Evolutionary conservation across 1,140 invertebrate species (phyloP), one percentile per base, ranked within the genome.

Genomic region (Aphaenogaster rudis): DNA sequence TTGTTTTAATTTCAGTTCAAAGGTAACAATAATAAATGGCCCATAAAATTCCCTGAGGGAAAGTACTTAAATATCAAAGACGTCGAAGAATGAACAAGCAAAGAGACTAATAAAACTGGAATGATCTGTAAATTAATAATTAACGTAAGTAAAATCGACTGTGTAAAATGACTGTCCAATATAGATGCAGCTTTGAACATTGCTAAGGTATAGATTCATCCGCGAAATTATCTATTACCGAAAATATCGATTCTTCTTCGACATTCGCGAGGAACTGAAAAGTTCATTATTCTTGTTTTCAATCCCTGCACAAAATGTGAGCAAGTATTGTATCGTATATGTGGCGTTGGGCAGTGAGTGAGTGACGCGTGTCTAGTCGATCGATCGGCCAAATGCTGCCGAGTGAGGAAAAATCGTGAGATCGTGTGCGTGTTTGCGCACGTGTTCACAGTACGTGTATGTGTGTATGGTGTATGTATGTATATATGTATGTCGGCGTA

Each of bases 361-460:
- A 84, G 54, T 76, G 78, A 84, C 86, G 57, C 77, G 80, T 59
- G 61, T 87, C 36, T 78, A 42, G 36, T 48, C 45, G 54, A 67
- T 63, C 67, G 78, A 84, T 84, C 69, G 69, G 48, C 79, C 77
- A 81, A 52, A 79, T 86, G 80, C 50, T 78, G 72, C 59, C 82
- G 39, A 79, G 61, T 66, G 82, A 86, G 36, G 57, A 78, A 59
- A 74, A 84, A 88, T 89, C 57, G 45, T 76, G 71, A 71, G 61
- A 78, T 61, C 39, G 57, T 81, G 67, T 57, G 48, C 48, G 54
- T 42, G 39, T 42, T 28, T 52, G 69, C 48, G 59, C 48, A 48
- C 33, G 57, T 28, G 80, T 59, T 17, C 61, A 39, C 33, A 9
- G 17, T 76, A 28, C 28, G 57, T 50, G 21, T 15, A 15, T 52